Conservation (phyloP, 2,797 vertebrate species). For the Chiloscyllium punctatum region DNA sequence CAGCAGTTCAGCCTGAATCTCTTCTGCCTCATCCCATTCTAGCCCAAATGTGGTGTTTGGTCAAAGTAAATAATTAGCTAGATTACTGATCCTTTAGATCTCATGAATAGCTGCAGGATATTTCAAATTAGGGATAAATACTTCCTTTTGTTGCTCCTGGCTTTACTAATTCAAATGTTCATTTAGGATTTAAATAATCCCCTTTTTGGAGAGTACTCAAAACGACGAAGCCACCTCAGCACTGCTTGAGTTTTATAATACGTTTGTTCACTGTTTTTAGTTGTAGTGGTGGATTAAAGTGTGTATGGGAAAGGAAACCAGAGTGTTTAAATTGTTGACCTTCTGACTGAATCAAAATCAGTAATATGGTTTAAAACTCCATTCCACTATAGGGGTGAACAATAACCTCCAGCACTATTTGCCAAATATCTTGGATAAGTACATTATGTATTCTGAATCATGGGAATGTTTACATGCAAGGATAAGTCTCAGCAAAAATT, state of each 20-base stretch:
- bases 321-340: conserved; percentile 6
- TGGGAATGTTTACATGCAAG: not conserved
- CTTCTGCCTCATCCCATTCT: not conserved
- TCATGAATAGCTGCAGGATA: not conserved
- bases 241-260: not conserved
- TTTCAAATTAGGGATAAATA: conserved; percentile 23
- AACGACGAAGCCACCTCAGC: not conserved
- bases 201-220: not conserved
- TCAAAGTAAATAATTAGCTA: not conserved
- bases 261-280: not conserved
- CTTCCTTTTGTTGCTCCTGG: not conserved
- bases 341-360: not conserved
- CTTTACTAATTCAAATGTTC: not conserved
- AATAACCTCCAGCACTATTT: not conserved
- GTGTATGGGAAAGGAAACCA: not conserved
- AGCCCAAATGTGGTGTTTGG: not conserved
- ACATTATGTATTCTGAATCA: not conserved
- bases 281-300: conserved; percentile 26
- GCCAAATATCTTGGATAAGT: not conserved
- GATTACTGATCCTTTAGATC: not conserved
- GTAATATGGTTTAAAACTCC: not conserved
- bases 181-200: not conserved
- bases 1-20: too few relatives aligned
- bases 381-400: not conserved
- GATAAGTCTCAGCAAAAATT: not conserved